Evolutionary conservation across 1,140 invertebrate genomes (phyloP).

Genomic region (Sycophila sp.): DNA sequence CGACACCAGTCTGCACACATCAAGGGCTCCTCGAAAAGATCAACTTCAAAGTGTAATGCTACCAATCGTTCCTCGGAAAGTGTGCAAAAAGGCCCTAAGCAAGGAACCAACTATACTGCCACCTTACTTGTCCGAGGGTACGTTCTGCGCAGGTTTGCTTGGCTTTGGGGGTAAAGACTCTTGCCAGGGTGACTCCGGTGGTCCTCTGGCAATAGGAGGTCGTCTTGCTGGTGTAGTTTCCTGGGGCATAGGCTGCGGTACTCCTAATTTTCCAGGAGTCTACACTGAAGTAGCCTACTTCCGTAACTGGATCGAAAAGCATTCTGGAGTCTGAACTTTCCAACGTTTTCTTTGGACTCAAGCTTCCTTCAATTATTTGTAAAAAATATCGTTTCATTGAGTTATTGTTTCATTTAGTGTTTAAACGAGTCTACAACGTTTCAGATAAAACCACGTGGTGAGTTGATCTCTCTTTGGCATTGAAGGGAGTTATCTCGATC

Average conservation of each 20-base stretch:
- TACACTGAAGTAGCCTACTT: slow-evolving; percentile 66
- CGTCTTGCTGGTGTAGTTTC: slow-evolving; percentile 69
- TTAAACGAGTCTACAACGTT: too few relatives aligned
- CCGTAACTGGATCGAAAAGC: slow-evolving; percentile 58
- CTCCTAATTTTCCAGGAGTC: slow-evolving; percentile 65
- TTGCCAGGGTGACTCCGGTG: slow-evolving; percentile 72
- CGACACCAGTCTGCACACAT: slow-evolving; percentile 34
- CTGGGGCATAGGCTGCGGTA: slow-evolving; percentile 70
- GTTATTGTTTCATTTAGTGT: too few relatives aligned
- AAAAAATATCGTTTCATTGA: too few relatives aligned
- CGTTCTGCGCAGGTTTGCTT: slow-evolving; percentile 76
- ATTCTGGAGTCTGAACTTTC: background rate
- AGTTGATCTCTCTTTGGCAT: too few relatives aligned
- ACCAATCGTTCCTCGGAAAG: slow-evolving; percentile 54
- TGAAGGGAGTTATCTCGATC: too few relatives aligned
- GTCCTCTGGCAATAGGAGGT: slow-evolving; percentile 56
- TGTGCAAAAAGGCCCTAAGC: slow-evolving; percentile 50
- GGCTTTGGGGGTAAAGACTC: slow-evolving; percentile 75
- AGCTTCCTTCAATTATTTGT: too few relatives aligned
- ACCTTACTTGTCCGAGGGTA: slow-evolving; percentile 70
- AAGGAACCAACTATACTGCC: slow-evolving; percentile 47
- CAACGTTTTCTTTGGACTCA: too few relatives aligned
- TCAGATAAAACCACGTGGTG: too few relatives aligned
- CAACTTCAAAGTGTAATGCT: slow-evolving; percentile 54
- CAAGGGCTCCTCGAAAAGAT: slow-evolving; percentile 33